Percentiles rank a stretch among this genome's conserved stretches.
phyloP scores from a whole-genome alignment of 2,113 vertebrate species.

The Tapirus terrestris region DNA sequence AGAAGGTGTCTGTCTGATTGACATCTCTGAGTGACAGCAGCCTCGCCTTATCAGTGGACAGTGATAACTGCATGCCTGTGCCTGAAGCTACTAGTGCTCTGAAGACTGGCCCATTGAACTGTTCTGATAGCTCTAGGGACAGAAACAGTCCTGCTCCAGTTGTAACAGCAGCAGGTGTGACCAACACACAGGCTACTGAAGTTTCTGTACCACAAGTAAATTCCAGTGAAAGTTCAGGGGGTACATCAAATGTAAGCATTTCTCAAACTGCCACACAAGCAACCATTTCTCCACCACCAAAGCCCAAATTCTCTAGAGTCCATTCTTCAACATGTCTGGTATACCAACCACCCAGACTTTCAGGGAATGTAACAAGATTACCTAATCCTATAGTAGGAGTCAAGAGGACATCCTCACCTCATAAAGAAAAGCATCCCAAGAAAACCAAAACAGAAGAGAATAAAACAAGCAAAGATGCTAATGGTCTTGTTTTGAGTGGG shows the following conservation, averaged over 20 bases:
- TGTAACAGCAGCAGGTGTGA: slow-evolving; percentile 83
- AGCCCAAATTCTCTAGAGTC: slow-evolving; percentile 80
- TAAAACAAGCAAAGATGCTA: neutral
- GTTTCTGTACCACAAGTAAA: slow-evolving; percentile 83
- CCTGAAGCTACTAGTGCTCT: slow-evolving; percentile 86
- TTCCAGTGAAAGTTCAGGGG: slow-evolving; percentile 84
- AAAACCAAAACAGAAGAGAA: slow-evolving; percentile 29
- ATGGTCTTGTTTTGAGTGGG: neutral
- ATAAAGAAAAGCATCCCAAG: neutral
- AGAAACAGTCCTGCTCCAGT: slow-evolving; percentile 84
- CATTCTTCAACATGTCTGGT: slow-evolving; percentile 80
- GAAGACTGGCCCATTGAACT: slow-evolving; percentile 84
- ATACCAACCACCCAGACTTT: slow-evolving; percentile 65
- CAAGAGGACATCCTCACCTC: neutral
- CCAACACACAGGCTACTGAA: slow-evolving; percentile 82
- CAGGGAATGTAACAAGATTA: neutral
- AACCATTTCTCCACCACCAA: slow-evolving; percentile 81
- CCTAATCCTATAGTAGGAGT: neutral
- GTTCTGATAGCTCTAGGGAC: slow-evolving; percentile 84
- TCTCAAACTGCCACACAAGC: slow-evolving; percentile 79
- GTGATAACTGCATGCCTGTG: slow-evolving; percentile 89
- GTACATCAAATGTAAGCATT: slow-evolving; percentile 85
- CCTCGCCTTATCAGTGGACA: slow-evolving; percentile 88
- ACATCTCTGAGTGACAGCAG: slow-evolving; percentile 84
- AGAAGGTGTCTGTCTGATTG: slow-evolving; percentile 85